A percentile compares a stretch with the other conserved stretches of the same genome.
Evolutionary conservation across 2,797 vertebrate genomes (phyloP).

Genomic region (Coregonus sp.): DNA sequence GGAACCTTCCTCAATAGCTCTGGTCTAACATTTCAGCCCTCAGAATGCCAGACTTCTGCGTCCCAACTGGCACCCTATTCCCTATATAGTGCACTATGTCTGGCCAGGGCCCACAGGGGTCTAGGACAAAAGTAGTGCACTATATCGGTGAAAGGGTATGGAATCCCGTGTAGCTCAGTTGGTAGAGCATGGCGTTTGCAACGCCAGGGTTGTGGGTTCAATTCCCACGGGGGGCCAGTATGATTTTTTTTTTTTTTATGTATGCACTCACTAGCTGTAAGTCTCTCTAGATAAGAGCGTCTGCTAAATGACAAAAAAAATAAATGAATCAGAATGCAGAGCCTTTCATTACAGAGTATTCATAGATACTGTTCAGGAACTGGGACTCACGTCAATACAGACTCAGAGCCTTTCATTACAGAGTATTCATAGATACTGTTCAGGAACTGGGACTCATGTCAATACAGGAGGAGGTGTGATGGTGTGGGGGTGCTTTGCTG

Average conservation of each 20-base stretch:
- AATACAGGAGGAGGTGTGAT: not conserved
- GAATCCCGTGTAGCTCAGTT: too few species aligned
- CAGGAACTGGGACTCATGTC: slow-evolving; percentile 19
- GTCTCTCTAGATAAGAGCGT: too few species aligned
- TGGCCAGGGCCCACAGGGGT: too few species aligned
- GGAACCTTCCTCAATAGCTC: slow-evolving; percentile 60
- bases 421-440: slow-evolving; percentile 31
- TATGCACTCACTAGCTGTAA: too few species aligned
- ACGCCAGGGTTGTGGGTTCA: too few species aligned
- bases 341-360: slow-evolving; percentile 47
- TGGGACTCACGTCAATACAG: slow-evolving; percentile 14
- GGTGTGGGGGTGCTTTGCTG: too few species aligned
- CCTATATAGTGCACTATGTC: not conserved
- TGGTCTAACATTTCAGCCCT: slow-evolving; percentile 57
- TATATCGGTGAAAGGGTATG: not conserved
- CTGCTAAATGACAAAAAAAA: too few species aligned
- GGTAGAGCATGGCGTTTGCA: slow-evolving; percentile 18
- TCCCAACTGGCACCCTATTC: not conserved
- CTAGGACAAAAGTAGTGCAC: not conserved
- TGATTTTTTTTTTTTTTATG: too few species aligned
- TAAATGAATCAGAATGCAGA: slow-evolving; percentile 17
- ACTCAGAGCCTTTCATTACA: slow-evolving; percentile 45
- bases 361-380: slow-evolving; percentile 24
- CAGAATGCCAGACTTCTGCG: not conserved
- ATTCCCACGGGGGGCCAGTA: too few species aligned